A percentile compares a stretch with the other conserved stretches of the same genome.
These are phyloP conservation scores for Tyrophagus putrescentiae DNA, from an alignment of 1,140 invertebrate species.

Conservation along the genomic window DNA sequence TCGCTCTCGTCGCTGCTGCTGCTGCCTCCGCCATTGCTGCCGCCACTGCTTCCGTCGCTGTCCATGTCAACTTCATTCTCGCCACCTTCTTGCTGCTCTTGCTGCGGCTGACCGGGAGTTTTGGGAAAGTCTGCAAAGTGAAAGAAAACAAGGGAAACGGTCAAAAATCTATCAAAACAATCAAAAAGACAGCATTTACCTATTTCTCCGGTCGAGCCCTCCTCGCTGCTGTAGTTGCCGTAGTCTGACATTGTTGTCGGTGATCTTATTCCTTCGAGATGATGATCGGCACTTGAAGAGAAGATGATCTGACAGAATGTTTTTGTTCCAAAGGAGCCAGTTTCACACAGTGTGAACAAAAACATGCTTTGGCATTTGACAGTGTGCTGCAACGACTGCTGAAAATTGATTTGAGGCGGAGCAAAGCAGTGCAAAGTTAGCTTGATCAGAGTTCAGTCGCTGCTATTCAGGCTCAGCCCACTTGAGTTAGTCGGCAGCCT, in stretches of 20 bases:
- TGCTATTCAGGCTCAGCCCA: too few species aligned
- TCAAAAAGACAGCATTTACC: not conserved
- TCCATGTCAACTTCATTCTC: not conserved
- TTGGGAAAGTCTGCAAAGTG: not conserved
- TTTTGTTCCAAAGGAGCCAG: too few species aligned
- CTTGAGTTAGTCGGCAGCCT: too few species aligned
- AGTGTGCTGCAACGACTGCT: too few species aligned
- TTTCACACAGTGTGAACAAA: too few species aligned
- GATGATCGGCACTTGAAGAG: too few species aligned
- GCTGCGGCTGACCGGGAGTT: constrained; percentile 2
- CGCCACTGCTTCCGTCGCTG: not conserved
- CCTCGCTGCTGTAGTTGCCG: constrained; percentile 5
- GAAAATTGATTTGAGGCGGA: too few species aligned
- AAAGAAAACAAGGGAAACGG: not conserved
- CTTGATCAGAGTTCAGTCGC: too few species aligned
- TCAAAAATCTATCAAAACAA: not conserved
- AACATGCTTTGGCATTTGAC: too few species aligned
- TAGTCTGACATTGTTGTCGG: constrained; percentile 8
- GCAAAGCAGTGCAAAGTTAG: too few species aligned
- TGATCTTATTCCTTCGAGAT: too few species aligned
- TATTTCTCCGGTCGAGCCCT: constrained; percentile 13
- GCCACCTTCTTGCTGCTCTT: not conserved
- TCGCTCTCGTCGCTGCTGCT: constrained; percentile 1
- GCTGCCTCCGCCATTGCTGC: not conserved
- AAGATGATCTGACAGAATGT: too few species aligned